These are phyloP conservation scores for Holothuria glaberrima DNA, from an alignment of 35 echinoderm and acorn worm genomes.

Conservation along the genomic window DNA sequence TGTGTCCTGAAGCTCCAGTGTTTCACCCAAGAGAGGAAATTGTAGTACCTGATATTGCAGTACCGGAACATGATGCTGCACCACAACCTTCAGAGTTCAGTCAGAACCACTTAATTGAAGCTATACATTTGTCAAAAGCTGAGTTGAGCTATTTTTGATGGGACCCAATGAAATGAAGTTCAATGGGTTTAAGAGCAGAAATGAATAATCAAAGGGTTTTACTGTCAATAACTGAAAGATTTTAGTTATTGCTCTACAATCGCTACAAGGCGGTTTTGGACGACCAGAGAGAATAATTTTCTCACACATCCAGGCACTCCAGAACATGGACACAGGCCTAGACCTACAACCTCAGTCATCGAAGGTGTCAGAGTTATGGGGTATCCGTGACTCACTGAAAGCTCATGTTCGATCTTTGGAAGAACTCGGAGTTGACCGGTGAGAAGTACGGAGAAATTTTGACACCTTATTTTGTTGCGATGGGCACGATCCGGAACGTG, in stretches of 20 bases:
- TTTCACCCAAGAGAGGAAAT: too few species aligned
- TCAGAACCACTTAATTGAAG: too few species aligned
- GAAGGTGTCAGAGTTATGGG: conserved; percentile 7
- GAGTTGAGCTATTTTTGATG: too few species aligned
- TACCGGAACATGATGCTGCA: too few species aligned
- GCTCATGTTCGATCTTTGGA: conserved; percentile 50
- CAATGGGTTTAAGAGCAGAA: too few species aligned
- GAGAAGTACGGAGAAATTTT: conserved; percentile 46
- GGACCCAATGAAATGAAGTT: too few species aligned
- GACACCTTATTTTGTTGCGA: conserved; percentile 41
- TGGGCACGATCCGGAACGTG: conserved; percentile 35
- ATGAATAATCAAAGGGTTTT: too few species aligned
- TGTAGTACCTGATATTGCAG: too few species aligned
- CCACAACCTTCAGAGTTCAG: too few species aligned
- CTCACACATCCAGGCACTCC: conserved; percentile 12
- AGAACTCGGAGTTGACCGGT: conserved; percentile 42
- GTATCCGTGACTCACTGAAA: conserved; percentile 20
- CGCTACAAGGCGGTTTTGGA: conserved; percentile 13
- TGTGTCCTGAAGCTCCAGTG: too few species aligned
- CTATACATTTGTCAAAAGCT: too few species aligned
- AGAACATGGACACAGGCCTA: conserved; percentile 32
- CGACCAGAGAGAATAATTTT: conserved; percentile 35
- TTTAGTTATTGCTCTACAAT: neutral
- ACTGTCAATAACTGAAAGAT: too few species aligned
- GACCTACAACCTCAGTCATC: conserved; percentile 18